These are phyloP conservation scores for Disparrhopalites patrizii DNA, from an alignment of 2,888 invertebrate species.

Conservation along the genomic window DNA sequence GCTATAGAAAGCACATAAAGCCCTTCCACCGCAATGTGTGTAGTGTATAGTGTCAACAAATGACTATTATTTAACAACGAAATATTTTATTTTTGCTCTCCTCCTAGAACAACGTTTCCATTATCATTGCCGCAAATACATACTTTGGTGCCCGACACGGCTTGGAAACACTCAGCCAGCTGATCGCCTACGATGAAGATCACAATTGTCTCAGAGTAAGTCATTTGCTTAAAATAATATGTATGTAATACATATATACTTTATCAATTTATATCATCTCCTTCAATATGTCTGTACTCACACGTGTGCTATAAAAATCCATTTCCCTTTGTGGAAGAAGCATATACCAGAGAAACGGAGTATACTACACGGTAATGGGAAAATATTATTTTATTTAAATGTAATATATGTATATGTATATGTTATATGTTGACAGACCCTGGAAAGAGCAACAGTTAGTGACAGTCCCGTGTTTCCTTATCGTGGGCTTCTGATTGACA, in stretches of 20 bases:
- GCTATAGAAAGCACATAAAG: neutral
- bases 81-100: neutral
- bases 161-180: constrained; percentile 70
- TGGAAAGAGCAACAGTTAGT: constrained; percentile 61
- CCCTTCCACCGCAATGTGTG: too few relatives aligned
- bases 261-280: too few relatives aligned
- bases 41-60: neutral
- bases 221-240: neutral
- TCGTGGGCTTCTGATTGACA: constrained; percentile 58
- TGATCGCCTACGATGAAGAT: constrained; percentile 56
- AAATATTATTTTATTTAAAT: too few relatives aligned
- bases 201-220: constrained; percentile 13
- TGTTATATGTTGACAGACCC: constrained; percentile 53
- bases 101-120: constrained; percentile 32
- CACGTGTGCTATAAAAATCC: too few relatives aligned
- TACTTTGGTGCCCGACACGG: constrained; percentile 72
- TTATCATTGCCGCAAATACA: constrained; percentile 49
- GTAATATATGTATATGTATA: too few relatives aligned
- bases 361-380: too few relatives aligned
- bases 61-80: neutral
- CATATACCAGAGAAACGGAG: too few relatives aligned
- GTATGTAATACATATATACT: neutral
- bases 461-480: constrained; percentile 59
- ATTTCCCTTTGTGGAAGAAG: too few relatives aligned
- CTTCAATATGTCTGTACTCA: too few relatives aligned